Base-by-base conservation (phyloP, 2,113 vertebrate species). In the Thermophis baileyi region DNA sequence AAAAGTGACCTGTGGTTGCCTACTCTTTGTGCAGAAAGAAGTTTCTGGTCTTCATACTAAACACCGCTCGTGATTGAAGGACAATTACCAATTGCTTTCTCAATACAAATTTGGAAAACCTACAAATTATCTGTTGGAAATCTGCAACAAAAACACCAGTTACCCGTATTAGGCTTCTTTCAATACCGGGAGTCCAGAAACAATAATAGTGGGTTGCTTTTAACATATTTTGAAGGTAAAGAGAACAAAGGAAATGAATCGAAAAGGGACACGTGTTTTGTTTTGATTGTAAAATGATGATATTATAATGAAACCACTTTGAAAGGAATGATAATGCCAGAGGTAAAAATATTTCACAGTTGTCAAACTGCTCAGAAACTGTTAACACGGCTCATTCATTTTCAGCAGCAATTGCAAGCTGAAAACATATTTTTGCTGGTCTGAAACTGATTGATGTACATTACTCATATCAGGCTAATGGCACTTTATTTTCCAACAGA, bases 381-480 rank as follows among this genome's bases (percentile, higher is more conserved):
- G 94, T 97, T 98, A 97, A 96, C 96, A 69, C 1, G 88, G 97
- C 94, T 97, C 97, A 97, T 98, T 98, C 97, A 96, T 97, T 98
- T 97, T 96, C 96, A 95, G 94, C 96, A 95, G 95, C 94, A 96
- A 96, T 92, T 95, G 96, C 94, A 95, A 57, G 96, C 92, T 97
- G 96, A 96, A 97, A 97, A 97, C 96, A 94, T 95, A 97, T 94
- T 98, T 97, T 96, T 97, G 96, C 96, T 96, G 90, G 95, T 88
- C 95, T 96, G 96, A 94, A 95, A 95, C 95, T 98, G 98, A 98
- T 97, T 97, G 98, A 98, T 98, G 97, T 97, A 74, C 95, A 95
- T 97, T 98, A 97, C 97, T 98, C 96, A 96, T 97, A 98, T 97
- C 97, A 97, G 96, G 94, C 97, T 98, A 98, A 98, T 98, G 97